Percentiles rank a stretch among this genome's conserved stretches.
Evolutionary conservation across 2,113 vertebrate genomes (phyloP).

Genomic region (western clawed frog (Xenopus tropicalis)): DNA sequence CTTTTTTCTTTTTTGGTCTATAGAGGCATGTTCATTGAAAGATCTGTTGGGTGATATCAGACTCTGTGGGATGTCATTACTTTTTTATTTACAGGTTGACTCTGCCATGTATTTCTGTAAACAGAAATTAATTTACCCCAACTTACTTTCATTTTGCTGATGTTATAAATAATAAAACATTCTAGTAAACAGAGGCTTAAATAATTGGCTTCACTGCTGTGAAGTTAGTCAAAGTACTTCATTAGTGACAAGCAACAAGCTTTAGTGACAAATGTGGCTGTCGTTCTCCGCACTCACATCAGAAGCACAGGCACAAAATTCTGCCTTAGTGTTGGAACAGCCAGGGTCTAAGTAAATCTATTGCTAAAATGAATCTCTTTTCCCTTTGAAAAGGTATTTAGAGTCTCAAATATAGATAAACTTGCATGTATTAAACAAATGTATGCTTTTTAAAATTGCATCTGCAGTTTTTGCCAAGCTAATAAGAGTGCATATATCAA

Average conservation of each 20-base stretch:
- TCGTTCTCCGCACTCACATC: background rate
- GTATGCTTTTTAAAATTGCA: no score
- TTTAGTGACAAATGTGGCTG: background rate
- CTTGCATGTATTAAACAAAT: no score
- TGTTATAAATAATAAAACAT: slow-evolving; percentile 4
- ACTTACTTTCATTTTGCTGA: background rate
- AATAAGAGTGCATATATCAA: no score
- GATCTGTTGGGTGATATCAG: background rate
- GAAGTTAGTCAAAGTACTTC: slow-evolving; percentile 3
- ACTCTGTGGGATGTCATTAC: background rate
- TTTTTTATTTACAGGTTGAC: background rate
- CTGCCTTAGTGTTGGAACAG: no score
- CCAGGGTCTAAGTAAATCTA: no score
- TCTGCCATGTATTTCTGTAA: background rate
- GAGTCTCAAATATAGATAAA: no score
- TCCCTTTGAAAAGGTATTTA: no score
- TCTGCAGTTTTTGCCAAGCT: no score
- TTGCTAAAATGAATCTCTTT: no score
- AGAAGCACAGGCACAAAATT: background rate
- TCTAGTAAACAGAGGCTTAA: background rate
- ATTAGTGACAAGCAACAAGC: slow-evolving; percentile 1
- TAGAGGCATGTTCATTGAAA: background rate
- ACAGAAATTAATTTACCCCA: background rate
- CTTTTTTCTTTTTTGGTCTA: background rate
- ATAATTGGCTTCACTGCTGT: slow-evolving; percentile 3